phyloP scores from a whole-genome alignment of 2,113 vertebrate species.

The Hypanus sabinus region DNA sequence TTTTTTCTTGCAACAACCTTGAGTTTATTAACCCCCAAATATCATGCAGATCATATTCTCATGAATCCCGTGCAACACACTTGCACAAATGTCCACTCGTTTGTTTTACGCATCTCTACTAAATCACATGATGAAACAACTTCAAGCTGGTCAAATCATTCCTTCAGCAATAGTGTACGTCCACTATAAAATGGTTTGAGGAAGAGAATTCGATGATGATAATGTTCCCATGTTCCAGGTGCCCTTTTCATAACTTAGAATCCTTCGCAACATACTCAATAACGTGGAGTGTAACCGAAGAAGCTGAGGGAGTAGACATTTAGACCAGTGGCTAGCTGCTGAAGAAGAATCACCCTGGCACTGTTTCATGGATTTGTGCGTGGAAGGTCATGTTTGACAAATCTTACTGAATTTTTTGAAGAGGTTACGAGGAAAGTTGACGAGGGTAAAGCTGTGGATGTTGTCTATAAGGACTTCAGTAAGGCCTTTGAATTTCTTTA shows the following conservation, averaged over 20 bases:
- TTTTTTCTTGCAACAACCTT: not conserved
- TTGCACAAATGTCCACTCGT: not conserved
- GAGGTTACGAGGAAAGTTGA: no score
- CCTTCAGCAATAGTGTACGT: not conserved
- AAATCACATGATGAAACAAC: not conserved
- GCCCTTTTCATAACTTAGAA: not conserved
- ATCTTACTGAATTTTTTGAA: no score
- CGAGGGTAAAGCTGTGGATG: no score
- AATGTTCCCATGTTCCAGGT: not conserved
- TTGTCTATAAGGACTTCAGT: no score
- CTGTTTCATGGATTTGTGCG: no score
- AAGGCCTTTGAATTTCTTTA: no score
- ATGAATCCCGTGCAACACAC: not conserved
- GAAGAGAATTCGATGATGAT: not conserved
- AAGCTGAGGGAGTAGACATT: not conserved
- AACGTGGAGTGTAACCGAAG: not conserved
- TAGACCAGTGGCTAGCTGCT: not conserved
- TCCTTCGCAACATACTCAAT: not conserved
- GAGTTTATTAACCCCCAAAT: not conserved
- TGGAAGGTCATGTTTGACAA: no score
- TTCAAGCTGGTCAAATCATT: not conserved
- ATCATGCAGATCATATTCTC: not conserved
- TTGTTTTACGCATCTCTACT: not conserved
- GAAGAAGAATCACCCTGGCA: not conserved
- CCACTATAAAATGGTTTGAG: not conserved